Conservation (phyloP, 1,140 invertebrate species). For the Rhyzopertha dominica region DNA sequence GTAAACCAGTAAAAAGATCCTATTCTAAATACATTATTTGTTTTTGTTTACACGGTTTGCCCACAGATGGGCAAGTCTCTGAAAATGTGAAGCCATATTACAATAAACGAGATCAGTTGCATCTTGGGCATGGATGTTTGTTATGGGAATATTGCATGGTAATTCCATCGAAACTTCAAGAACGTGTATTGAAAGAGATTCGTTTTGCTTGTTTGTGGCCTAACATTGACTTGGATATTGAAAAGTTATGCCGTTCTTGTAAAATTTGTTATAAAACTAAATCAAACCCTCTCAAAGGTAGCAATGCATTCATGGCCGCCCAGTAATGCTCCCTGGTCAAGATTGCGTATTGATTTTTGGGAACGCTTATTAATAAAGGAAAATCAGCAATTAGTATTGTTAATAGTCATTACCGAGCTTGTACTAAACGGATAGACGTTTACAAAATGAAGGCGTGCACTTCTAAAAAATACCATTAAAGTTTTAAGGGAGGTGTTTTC, state of each 20-base stretch:
- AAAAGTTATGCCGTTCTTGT: slow-evolving; percentile 4
- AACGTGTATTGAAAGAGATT: slow-evolving; percentile 2
- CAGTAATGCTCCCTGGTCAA: slow-evolving; percentile 2
- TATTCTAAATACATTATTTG: too few species aligned
- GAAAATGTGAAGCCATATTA: too few species aligned
- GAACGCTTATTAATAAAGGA: slow-evolving; percentile 10
- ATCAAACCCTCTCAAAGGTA: slow-evolving; percentile 9
- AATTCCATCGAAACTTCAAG: slow-evolving; percentile 12
- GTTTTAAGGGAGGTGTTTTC: slow-evolving; percentile 10
- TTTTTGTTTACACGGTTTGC: too few species aligned
- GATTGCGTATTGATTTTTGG: slow-evolving; percentile 15
- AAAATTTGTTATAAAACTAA: slow-evolving; percentile 10
- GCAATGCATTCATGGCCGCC: slow-evolving; percentile 6
- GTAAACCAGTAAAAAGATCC: too few species aligned
- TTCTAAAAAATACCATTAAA: too few species aligned
- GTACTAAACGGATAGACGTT: slow-evolving; percentile 11
- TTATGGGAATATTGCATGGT: slow-evolving; percentile 5
- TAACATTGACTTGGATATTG: slow-evolving; percentile 12
- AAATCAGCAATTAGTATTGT: too few species aligned
- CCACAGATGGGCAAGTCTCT: too few species aligned
- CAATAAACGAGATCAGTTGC: too few species aligned
- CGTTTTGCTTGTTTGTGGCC: slow-evolving; percentile 14
- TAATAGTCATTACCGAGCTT: slow-evolving; percentile 14
- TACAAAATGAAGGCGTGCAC: too few species aligned
- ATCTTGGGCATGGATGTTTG: neutral